Base-by-base conservation (phyloP, 2,888 invertebrate species). In the Drosophila affinis region DNA sequence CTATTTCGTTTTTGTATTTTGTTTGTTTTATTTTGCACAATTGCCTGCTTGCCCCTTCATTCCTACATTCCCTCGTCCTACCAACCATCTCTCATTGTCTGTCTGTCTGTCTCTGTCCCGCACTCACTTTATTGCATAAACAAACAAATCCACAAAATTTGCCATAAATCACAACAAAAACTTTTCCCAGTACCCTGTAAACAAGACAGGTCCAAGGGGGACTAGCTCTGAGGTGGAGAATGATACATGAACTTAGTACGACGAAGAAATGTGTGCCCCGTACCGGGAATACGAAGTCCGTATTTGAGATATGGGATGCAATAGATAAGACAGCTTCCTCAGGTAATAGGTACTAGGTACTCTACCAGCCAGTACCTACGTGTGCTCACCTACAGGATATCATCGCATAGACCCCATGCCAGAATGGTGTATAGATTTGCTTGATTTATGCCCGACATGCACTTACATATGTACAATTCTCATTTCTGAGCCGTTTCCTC, bases 41-140 rank as follows among this genome's bases (percentile, higher is more conserved):
- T 61, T 56, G 54, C 18, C 39, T 9, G 24, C 29, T 29, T 29
- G 9, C 29, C 7, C 9, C 48, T 24, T 21, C 21, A 21, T 21
- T 21, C 21, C 3, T 21, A 18, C 12, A 47, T n/a, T 17, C 9
- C 18, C 21, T 12, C 44, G 12, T 34, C 34, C 12, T 29, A 9
- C 46, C 9, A 18, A 3, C 55, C 17, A 34, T 46, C 47, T 54
- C 14, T 46, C 12, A 18, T 39, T 18, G 21, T 27, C 49, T 5
- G 29, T 27, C 49, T 5, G 29, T 17, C 48, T 44, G 60, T 45
- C 48, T 48, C 62, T n/a, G 44, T 45, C 48, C 61, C 27, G 69
- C 71, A 49, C 74, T 47, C 65, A 67, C 74, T 75, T 70, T 64
- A 74, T 81, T 82, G 84, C 81, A 83, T 87, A 87, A 81, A 87